phyloP scores from a whole-genome alignment of 2,888 invertebrate genomes.

The Cephus pygmeus region DNA sequence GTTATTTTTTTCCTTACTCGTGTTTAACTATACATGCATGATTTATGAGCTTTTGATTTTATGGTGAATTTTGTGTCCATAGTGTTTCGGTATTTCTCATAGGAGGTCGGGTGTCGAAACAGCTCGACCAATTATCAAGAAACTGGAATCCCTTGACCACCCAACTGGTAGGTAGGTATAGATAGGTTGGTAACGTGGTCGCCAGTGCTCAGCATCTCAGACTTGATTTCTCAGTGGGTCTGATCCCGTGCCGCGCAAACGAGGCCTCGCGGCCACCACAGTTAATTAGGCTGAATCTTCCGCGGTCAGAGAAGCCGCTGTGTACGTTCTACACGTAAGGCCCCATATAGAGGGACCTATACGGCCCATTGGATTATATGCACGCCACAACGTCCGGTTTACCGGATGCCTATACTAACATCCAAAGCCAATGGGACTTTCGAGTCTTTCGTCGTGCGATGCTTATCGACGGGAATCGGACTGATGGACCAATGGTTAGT shows the following conservation, averaged over 20 bases:
- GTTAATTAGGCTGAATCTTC: constrained; percentile 7
- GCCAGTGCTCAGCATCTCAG: constrained; percentile 21
- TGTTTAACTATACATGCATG: not conserved
- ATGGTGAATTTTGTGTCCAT: not conserved
- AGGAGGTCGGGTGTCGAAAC: constrained; percentile 64
- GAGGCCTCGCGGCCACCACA: constrained; percentile 36
- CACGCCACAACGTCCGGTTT: not conserved
- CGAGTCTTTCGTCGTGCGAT: not conserved
- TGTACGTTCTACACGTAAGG: not conserved
- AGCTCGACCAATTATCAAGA: constrained; percentile 67
- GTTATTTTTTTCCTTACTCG: not conserved
- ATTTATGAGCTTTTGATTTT: not conserved
- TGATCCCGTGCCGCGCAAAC: constrained; percentile 36
- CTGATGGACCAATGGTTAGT: not conserved
- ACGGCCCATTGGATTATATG: not conserved
- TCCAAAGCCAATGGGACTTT: not conserved
- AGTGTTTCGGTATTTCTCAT: constrained; percentile 6
- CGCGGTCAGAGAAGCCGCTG: constrained; percentile 1
- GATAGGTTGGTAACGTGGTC: not conserved
- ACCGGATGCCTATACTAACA: not conserved
- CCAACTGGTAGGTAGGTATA: constrained; percentile 32
- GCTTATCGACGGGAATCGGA: not conserved
- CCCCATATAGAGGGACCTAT: not conserved
- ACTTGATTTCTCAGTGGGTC: constrained; percentile 3
- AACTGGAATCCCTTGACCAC: constrained; percentile 64